Percentiles rank a stretch among this genome's conserved stretches.
These are phyloP conservation scores for Iselma pallidipennis DNA, from an alignment of 2,888 invertebrate species.

Conservation along the genomic window DNA sequence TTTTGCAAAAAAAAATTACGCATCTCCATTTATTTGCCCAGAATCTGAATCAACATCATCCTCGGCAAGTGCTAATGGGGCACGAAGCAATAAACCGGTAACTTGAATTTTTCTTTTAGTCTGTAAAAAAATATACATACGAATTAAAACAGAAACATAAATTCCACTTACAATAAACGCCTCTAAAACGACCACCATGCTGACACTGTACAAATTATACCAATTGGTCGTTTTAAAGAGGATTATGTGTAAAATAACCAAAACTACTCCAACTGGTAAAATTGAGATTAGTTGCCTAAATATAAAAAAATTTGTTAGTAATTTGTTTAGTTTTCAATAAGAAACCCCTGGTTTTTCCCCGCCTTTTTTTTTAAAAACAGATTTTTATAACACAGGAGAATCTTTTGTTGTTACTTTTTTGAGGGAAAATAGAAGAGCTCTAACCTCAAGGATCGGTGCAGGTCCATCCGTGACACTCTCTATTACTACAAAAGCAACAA, in stretches of 20 bases:
- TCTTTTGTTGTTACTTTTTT: too few relatives aligned
- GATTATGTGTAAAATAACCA: too few relatives aligned
- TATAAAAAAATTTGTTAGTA: not conserved
- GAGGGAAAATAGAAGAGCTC: slow-evolving; percentile 30
- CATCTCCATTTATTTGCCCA: slow-evolving; percentile 17
- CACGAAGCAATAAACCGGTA: slow-evolving; percentile 50
- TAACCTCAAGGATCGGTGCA: slow-evolving; percentile 51
- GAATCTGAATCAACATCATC: slow-evolving; percentile 31
- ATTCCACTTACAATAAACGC: not conserved
- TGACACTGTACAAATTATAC: too few relatives aligned
- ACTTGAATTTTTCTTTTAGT: slow-evolving; percentile 49
- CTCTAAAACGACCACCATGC: too few relatives aligned
- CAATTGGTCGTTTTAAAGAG: too few relatives aligned
- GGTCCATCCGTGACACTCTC: slow-evolving; percentile 49
- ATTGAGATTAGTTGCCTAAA: not conserved
- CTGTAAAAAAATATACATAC: slow-evolving; percentile 40
- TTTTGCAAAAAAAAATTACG: slow-evolving; percentile 10
- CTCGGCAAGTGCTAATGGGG: slow-evolving; percentile 54
- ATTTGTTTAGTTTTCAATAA: too few relatives aligned
- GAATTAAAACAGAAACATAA: not conserved
- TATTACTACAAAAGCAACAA: slow-evolving; percentile 54
- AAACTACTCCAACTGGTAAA: not conserved
- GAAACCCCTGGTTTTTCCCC: too few relatives aligned
- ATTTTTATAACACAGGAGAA: too few relatives aligned
- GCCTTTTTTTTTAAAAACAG: too few relatives aligned